A percentile compares a stretch with the other conserved stretches of the same genome.
Evolutionary conservation across 2,113 vertebrate genomes (phyloP).

Genomic region (Haemorhous mexicanus): DNA sequence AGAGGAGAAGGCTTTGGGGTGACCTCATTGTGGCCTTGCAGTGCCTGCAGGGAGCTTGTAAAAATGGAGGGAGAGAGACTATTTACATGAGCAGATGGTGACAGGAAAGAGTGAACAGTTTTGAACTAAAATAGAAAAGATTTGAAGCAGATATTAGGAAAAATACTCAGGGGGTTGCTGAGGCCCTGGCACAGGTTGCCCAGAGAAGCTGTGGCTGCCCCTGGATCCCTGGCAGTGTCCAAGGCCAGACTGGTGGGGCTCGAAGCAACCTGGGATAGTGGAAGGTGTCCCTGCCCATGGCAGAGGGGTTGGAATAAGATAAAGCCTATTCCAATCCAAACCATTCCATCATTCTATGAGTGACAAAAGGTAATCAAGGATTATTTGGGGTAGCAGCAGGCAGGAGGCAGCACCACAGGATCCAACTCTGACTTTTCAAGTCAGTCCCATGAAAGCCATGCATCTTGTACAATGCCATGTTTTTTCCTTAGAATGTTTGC

Average conservation of each 20-base stretch:
- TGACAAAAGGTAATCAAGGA: not conserved
- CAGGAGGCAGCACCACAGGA: not conserved
- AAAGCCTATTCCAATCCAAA: not conserved
- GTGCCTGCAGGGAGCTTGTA: not conserved
- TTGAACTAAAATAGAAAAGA: not conserved
- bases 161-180: not conserved
- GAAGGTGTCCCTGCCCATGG: not conserved
- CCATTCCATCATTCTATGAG: not conserved
- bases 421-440: not conserved
- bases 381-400: not conserved
- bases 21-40: accelerated
- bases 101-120: not conserved
- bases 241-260: not conserved
- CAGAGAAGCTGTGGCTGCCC: not conserved
- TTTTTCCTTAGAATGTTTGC: not conserved
- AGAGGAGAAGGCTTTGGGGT: not conserved
- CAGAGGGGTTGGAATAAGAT: not conserved
- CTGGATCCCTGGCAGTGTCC: not conserved
- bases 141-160: not conserved
- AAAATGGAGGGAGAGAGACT: not conserved
- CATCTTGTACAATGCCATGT: not conserved
- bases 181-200: not conserved
- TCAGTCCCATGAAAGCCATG: not conserved
- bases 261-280: not conserved
- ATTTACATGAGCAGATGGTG: not conserved